A percentile compares a stretch with the other conserved stretches of the same genome.
These are phyloP conservation scores for Neolamprologus toae DNA, from an alignment of 2,113 vertebrate species.

Conservation along the genomic window DNA sequence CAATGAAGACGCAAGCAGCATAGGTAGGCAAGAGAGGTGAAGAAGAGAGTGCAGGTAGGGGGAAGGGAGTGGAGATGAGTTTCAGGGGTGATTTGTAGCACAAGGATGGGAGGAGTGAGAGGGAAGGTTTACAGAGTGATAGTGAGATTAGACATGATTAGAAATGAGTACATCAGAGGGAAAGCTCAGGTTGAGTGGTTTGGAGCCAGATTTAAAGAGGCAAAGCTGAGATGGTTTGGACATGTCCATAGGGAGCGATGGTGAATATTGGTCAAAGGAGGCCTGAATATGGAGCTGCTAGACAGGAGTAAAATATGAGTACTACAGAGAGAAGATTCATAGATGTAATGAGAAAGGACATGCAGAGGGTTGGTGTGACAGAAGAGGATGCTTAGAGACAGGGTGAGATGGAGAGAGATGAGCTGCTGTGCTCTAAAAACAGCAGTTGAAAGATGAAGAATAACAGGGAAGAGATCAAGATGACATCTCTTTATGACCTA, in stretches of 20 bases:
- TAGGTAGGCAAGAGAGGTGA: neutral
- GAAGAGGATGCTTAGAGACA: neutral
- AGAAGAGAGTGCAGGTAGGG: neutral
- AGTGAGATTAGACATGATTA: neutral
- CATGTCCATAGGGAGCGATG: neutral
- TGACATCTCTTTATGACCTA: neutral
- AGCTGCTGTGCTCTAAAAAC: neutral
- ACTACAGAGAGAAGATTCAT: neutral
- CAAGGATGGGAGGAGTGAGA: neutral
- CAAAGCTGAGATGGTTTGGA: neutral
- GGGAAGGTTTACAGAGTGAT: neutral
- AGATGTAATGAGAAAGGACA: neutral
- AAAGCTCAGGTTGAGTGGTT: neutral
- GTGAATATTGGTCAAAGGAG: neutral
- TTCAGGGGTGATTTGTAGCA: neutral
- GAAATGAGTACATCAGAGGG: neutral
- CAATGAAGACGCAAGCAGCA: neutral
- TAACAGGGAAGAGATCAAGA: neutral
- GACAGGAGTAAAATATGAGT: neutral
- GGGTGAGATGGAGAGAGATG: neutral
- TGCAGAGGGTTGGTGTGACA: neutral
- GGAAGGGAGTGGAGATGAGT: neutral
- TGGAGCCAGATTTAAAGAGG: neutral
- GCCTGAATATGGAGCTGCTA: fast-evolving
- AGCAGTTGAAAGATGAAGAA: neutral